Evolutionary conservation across 2,888 invertebrate species (phyloP), one percentile per base, ranked within the genome.

Genomic region (Thera obeliscata): DNA sequence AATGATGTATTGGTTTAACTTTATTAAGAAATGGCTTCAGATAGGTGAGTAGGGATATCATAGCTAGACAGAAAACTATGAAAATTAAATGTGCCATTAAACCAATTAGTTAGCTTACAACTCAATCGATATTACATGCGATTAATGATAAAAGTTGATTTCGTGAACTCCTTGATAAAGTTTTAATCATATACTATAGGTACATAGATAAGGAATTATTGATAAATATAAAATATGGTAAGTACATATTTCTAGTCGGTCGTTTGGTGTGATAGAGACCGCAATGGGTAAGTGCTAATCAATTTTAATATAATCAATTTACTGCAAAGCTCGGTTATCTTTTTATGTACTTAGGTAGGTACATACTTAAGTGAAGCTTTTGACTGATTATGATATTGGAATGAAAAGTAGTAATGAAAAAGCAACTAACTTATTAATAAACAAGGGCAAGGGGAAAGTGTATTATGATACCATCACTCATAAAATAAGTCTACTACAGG

Each of bases 261-360:
- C 77, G 76, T 70, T 78, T 73, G 86, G 76, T 81, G 84, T 77
- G 79, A 81, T 57, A 72, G 75, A 74, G 79, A 78, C 76, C 81
- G 81, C 82, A 56, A 87, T 87, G 87, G 91, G 92, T 92, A 78
- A 88, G 92, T 82, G 11, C 33, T 52, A 41, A 60, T 60, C 12
- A 55, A 43, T 36, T 41, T 41, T 12, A 49, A 49, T n/a, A 0
- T 1, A 9, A 46, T 46, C 2, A 7, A 52, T 52, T 33, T 33
- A 52, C 3, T 52, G 8, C 8, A 33, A 52, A 2, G 52, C 33
- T 2, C 7, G 6, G 1, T 41, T 41, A 41, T 41, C 41, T 41
- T 41, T 41, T 41, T 41, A 41, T 5, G 38, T 38, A 38, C 38
- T 38, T 38, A 38, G 38, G 4, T 41, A 22, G 22, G 22, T 22